Conservation (phyloP, 2,888 invertebrate genomes). For the Scelioninae gen. 2 region DNA sequence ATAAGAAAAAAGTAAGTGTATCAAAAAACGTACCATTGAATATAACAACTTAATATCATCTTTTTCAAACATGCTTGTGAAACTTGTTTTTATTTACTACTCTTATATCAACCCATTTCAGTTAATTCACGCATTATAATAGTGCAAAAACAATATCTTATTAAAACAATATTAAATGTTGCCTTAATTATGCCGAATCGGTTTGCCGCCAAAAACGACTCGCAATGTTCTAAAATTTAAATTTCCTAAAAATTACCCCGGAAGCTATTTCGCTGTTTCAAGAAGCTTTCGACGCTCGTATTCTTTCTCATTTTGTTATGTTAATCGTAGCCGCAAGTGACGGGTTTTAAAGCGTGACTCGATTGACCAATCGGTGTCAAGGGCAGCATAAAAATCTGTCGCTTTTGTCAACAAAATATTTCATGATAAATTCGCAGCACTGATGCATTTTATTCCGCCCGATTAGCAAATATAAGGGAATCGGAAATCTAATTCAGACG, state of each 20-base stretch:
- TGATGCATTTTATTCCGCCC: slow-evolving; percentile 5
- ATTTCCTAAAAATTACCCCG: slow-evolving; percentile 2
- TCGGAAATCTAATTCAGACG: slow-evolving; percentile 25
- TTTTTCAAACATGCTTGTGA: no score
- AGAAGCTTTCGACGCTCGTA: slow-evolving; percentile 3
- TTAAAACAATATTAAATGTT: no score
- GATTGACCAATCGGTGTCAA: slow-evolving; percentile 45
- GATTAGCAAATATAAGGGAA: slow-evolving; percentile 23
- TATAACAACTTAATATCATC: no score
- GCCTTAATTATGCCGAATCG: no score
- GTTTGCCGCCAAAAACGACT: no score
- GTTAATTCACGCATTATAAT: no score
- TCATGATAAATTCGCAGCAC: slow-evolving; percentile 8
- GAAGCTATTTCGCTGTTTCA: slow-evolving; percentile 14
- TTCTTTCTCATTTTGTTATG: slow-evolving; percentile 41
- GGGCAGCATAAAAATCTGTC: slow-evolving; percentile 41
- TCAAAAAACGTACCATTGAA: no score
- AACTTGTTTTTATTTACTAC: no score
- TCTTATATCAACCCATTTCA: no score
- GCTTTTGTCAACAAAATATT: slow-evolving; percentile 38
- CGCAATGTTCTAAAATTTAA: background rate
- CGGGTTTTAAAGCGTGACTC: slow-evolving; percentile 33
- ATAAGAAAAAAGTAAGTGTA: no score
- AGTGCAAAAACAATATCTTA: no score
- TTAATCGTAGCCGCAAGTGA: slow-evolving; percentile 34